Evolutionary conservation across 64 coral and sea anemone genomes (phyloP).

Genomic region (Orbicella faveolata): DNA sequence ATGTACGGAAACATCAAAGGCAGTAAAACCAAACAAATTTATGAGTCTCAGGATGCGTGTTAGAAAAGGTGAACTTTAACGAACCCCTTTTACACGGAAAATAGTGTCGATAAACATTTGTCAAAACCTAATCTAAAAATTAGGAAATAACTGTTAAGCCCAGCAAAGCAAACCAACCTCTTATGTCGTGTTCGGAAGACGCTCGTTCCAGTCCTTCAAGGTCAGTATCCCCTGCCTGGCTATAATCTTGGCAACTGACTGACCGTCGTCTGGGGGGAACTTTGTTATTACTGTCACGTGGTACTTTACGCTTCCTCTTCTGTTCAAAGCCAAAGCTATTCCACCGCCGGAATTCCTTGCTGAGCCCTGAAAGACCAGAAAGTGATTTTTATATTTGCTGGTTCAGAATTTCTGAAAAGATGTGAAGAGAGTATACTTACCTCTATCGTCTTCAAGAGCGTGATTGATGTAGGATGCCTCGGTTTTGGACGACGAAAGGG

Average conservation of each 20-base stretch:
- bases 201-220: neutral
- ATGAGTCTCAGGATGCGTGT: too few species aligned
- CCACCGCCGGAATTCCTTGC: neutral
- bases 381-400: neutral
- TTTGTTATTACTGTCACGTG: neutral
- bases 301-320: neutral
- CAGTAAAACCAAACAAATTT: too few species aligned
- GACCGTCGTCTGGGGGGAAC: neutral
- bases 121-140: neutral
- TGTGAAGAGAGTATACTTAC: neutral
- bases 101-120: too few species aligned
- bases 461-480: neutral
- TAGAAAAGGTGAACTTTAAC: too few species aligned
- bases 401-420: too few species aligned
- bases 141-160: neutral
- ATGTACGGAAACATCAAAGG: too few species aligned
- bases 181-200: neutral
- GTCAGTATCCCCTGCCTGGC: neutral
- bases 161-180: neutral
- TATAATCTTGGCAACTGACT: neutral
- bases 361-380: neutral
- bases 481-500: neutral
- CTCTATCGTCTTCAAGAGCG: conserved; percentile 11
- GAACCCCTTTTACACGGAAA: too few species aligned
- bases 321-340: neutral